Conservation (phyloP, 2,888 invertebrate species). For the Catocala fraxini region DNA sequence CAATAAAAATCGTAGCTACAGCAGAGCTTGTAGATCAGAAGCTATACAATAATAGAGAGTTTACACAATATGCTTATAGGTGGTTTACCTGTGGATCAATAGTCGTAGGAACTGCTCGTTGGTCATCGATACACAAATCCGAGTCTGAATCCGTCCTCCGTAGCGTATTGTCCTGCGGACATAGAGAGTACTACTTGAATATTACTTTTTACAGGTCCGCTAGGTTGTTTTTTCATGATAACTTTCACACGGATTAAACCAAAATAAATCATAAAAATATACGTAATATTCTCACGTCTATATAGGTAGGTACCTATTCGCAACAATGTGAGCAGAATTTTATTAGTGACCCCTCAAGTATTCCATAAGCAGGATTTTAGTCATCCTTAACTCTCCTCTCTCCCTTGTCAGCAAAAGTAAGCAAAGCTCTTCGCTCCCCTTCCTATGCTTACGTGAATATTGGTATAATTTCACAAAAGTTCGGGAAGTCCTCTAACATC, state of each 20-base stretch:
- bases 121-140: constrained; percentile 95
- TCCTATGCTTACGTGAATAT: too few relatives aligned
- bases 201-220: not conserved
- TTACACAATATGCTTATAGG: constrained; percentile 11
- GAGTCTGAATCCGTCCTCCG: constrained; percentile 94
- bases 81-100: constrained; percentile 81
- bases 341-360: too few relatives aligned
- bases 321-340: too few relatives aligned
- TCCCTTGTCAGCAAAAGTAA: too few relatives aligned
- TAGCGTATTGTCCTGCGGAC: constrained; percentile 88
- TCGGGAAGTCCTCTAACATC: too few relatives aligned
- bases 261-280: too few relatives aligned
- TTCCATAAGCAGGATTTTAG: too few relatives aligned
- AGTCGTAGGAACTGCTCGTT: constrained; percentile 73
- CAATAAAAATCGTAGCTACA: constrained; percentile 30
- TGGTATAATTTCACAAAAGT: too few relatives aligned
- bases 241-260: not conserved
- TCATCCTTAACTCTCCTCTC: too few relatives aligned
- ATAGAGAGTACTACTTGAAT: constrained; percentile 13
- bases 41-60: constrained; percentile 14
- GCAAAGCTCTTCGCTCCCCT: too few relatives aligned
- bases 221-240: not conserved
- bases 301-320: too few relatives aligned
- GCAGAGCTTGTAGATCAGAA: constrained; percentile 15
- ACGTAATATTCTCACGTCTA: too few relatives aligned